A percentile compares a stretch with the other conserved stretches of the same genome.
phyloP scores from a whole-genome alignment of 2,113 vertebrate species.

The Cavia porcellus region DNA sequence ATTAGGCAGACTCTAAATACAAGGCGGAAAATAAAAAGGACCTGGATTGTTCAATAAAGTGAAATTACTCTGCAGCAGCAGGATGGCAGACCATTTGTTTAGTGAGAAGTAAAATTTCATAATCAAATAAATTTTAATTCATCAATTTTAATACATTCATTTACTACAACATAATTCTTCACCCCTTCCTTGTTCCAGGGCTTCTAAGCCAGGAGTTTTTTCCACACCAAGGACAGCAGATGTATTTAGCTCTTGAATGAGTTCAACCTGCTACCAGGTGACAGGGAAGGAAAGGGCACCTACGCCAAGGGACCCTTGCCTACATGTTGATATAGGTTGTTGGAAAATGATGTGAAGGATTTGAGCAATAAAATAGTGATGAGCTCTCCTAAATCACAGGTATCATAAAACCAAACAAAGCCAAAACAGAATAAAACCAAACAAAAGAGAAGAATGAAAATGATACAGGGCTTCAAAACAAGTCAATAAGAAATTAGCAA shows the following conservation, averaged over 20 bases:
- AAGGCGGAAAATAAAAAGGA: constrained; percentile 62
- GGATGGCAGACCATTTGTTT: not conserved
- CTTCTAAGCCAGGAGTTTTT: not conserved
- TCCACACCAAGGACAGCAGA: not conserved
- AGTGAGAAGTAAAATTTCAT: not conserved
- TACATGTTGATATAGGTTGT: not conserved
- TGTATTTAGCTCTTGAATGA: not conserved
- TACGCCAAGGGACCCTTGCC: not conserved
- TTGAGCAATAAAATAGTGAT: not conserved
- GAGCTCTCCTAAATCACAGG: not conserved
- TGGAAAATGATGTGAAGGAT: not conserved
- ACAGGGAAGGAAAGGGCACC: not conserved
- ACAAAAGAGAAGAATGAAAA: no score
- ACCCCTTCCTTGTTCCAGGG: not conserved
- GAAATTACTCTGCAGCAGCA: not conserved
- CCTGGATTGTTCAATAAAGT: not conserved
- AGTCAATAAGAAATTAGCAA: no score
- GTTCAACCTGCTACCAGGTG: not conserved
- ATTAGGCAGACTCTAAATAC: constrained; percentile 62
- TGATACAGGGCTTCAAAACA: no score
- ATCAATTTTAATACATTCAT: not conserved
- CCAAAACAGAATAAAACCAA: no score
- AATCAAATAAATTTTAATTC: not conserved
- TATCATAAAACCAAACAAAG: no score
- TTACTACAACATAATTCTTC: not conserved